Percentiles rank a stretch among this genome's conserved stretches.
Conservation (phyloP, 2,888 invertebrate species). For the Eupithecia subumbrata region DNA sequence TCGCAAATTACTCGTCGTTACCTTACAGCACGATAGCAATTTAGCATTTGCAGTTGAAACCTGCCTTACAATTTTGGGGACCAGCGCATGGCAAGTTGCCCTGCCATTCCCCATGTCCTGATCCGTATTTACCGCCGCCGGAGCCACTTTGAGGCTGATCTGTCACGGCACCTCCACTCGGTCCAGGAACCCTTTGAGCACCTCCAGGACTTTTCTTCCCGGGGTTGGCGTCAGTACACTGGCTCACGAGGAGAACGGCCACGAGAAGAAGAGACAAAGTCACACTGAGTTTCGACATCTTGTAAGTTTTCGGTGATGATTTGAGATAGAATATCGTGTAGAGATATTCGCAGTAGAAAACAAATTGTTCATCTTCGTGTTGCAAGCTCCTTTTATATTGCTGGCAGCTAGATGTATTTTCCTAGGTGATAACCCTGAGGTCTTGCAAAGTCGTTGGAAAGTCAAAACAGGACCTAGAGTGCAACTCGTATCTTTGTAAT, state of each 20-base stretch:
- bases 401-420: neutral
- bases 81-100: constrained; percentile 4
- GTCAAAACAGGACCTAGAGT: neutral
- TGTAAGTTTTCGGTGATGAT: neutral
- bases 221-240: neutral
- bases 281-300: neutral
- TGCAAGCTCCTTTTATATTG: neutral
- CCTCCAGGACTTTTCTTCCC: neutral
- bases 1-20: neutral
- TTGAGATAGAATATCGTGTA: neutral
- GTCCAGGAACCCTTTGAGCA: neutral
- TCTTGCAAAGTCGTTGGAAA: neutral
- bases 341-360: neutral
- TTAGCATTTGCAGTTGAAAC: neutral
- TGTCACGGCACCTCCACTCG: neutral
- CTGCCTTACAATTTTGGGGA: neutral
- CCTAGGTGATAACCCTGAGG: neutral
- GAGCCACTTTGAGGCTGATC: neutral
- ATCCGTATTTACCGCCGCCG: neutral
- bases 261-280: neutral
- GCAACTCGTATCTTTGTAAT: neutral
- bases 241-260: constrained; percentile 4
- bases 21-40: neutral
- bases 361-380: neutral
- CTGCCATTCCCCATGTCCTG: neutral